These are phyloP conservation scores for Fissipunctia ypsillon DNA, from an alignment of 2,888 invertebrate genomes.

Conservation along the genomic window DNA sequence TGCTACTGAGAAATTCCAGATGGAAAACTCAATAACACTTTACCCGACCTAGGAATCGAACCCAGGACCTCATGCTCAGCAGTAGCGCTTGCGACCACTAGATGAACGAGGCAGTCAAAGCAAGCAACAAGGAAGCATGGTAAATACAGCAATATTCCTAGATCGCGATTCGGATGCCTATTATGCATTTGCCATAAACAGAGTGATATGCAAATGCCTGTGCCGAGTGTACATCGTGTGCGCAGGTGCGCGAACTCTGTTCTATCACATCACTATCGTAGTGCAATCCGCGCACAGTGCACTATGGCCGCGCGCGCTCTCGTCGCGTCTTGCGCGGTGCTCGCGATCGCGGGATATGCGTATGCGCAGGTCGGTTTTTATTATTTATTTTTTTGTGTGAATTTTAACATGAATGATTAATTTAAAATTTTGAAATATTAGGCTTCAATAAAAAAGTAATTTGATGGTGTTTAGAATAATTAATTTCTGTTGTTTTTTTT, in stretches of 20 bases:
- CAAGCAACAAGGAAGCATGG: background rate
- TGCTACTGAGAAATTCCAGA: too few species aligned
- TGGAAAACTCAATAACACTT: too few species aligned
- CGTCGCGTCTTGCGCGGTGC: conserved; percentile 71
- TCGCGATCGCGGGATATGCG: conserved; percentile 62
- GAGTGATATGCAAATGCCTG: conserved; percentile 13
- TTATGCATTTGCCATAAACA: conserved; percentile 33
- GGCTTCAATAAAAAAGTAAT: background rate
- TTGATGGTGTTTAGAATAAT: background rate
- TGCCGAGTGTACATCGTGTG: background rate
- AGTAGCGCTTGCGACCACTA: too few species aligned
- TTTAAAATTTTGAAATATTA: background rate
- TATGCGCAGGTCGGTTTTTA: conserved; percentile 75
- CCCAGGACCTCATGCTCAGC: too few species aligned
- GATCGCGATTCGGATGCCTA: background rate
- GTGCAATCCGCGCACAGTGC: conserved; percentile 68
- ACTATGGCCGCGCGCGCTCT: conserved; percentile 76
- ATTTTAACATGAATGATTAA: background rate
- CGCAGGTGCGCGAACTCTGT: conserved; percentile 47
- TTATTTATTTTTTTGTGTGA: conserved; percentile 23
- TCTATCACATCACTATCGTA: conserved; percentile 29
- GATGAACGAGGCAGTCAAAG: too few species aligned
- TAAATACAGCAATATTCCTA: background rate
- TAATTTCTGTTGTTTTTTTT: background rate
- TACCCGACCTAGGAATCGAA: too few species aligned